Evolutionary conservation across 2,888 invertebrate genomes (phyloP).

Genomic region (Erpobdella octoculata): DNA sequence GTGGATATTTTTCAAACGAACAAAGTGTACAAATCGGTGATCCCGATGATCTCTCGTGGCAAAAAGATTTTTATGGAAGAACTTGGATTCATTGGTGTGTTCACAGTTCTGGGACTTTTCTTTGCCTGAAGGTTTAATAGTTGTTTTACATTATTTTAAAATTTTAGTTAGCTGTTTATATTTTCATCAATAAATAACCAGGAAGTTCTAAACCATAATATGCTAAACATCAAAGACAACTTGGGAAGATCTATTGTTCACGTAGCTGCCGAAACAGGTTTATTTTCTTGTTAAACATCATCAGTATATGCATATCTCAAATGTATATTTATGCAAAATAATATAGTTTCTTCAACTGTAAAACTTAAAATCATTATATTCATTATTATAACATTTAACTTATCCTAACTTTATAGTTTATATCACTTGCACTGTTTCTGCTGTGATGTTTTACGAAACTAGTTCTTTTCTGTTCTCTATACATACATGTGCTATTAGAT

Average conservation of each 20-base stretch:
- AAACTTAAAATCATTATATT: not conserved
- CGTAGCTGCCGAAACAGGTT: slow-evolving; percentile 50
- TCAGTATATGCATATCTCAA: too few species aligned
- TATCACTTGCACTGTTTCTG: too few species aligned
- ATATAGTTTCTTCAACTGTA: not conserved
- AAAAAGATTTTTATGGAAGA: slow-evolving; percentile 46
- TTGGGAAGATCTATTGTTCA: slow-evolving; percentile 50
- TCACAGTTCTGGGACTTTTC: slow-evolving; percentile 47
- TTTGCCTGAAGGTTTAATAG: slow-evolving; percentile 52
- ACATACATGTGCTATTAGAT: too few species aligned
- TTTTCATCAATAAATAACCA: slow-evolving; percentile 34
- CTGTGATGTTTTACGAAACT: too few species aligned
- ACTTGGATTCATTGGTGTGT: slow-evolving; percentile 53
- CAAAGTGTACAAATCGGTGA: slow-evolving; percentile 32
- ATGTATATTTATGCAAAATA: not conserved
- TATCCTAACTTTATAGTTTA: not conserved
- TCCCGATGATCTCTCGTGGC: slow-evolving; percentile 34
- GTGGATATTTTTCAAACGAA: slow-evolving; percentile 31
- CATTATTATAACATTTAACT: not conserved
- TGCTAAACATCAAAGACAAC: slow-evolving; percentile 46
- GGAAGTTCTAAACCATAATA: slow-evolving; percentile 48
- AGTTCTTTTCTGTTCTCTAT: too few species aligned
- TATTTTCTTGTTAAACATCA: not conserved
- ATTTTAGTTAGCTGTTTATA: not conserved
- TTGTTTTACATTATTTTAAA: too few species aligned